Base-by-base conservation (phyloP, 2,797 vertebrate species). In the Danio tinwini region DNA sequence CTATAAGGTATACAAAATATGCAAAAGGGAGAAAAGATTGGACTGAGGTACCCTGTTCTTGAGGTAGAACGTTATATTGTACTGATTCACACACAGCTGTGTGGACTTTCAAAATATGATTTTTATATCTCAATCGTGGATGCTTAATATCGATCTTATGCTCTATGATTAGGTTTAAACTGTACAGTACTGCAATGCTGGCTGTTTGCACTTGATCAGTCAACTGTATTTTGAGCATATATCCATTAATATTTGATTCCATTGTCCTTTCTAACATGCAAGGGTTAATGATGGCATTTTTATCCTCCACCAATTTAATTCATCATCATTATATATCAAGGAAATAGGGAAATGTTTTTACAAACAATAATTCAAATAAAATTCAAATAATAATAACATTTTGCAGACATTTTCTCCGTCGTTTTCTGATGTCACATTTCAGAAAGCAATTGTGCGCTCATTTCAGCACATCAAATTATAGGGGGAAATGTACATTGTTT, bases 41-140 rank as follows among this genome's bases (percentile, higher is more conserved):
- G 94, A 96, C 94, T 97, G 97, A 98, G 97, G 97, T 97, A 97
- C 89, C 91, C 95, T 96, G 96, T 95, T 94, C 95, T 96, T 97
- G 97, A 98, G 97, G 97, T 98, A 98, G 96, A 95, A 96, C 92
- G 94, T 89, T 95, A 93, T 93, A 93, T 82, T 79, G 39, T 77
- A 74, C 74, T 79, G 76, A 62, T 84, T 82, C 74, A 69, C 37
- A 67, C 74, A 49, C 47, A 59, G 76, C 63, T 75, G 69, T 21
- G 71, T 52, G 62, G 61, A 76, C 70, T 73, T 73, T 73, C 72
- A 50, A 74, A 62, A 61, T 74, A 74, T 61, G 39, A 64, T 49
- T 80, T 55, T 55, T 40, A 14, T 53, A 49, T 61, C 78, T 73
- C 78, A 72, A 63, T 80, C 44, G 40, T 19, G 59, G 55, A 45